A percentile compares a stretch with the other conserved stretches of the same genome.
phyloP scores from a whole-genome alignment of 1,140 invertebrate genomes.

The Dendrolimus punctatus region DNA sequence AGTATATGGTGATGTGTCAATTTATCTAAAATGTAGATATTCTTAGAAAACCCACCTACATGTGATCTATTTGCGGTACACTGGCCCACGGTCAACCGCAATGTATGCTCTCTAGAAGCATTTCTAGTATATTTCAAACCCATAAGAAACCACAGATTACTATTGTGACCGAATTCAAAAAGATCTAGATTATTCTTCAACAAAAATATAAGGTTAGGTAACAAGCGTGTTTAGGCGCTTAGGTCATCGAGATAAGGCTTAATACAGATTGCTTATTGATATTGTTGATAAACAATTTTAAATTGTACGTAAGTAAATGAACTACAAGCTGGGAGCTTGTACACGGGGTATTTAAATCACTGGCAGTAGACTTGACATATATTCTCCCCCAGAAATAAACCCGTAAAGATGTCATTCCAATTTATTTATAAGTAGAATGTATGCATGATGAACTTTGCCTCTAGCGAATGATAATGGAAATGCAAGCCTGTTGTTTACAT shows the following conservation, averaged over 20 bases:
- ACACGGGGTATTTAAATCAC: too few species aligned
- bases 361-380: too few species aligned
- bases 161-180: too few species aligned
- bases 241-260: too few species aligned
- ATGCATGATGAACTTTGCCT: constrained; percentile 6
- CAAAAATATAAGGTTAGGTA: background rate
- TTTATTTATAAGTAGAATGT: constrained; percentile 9
- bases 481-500: constrained; percentile 8
- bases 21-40: constrained; percentile 26
- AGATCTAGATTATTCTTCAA: background rate
- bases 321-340: too few species aligned
- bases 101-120: constrained; percentile 7
- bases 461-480: constrained; percentile 5
- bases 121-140: background rate
- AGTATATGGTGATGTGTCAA: constrained; percentile 10
- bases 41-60: constrained; percentile 49
- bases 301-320: background rate
- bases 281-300: constrained; percentile 1
- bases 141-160: too few species aligned
- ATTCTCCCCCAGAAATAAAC: background rate
- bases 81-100: constrained; percentile 38
- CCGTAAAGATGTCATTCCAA: constrained; percentile 8
- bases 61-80: constrained; percentile 40
- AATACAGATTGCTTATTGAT: background rate
- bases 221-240: too few species aligned